A percentile compares a stretch with the other conserved stretches of the same genome.
Conservation (phyloP, 2,888 invertebrate genomes). For the Desoria tigrina region DNA sequence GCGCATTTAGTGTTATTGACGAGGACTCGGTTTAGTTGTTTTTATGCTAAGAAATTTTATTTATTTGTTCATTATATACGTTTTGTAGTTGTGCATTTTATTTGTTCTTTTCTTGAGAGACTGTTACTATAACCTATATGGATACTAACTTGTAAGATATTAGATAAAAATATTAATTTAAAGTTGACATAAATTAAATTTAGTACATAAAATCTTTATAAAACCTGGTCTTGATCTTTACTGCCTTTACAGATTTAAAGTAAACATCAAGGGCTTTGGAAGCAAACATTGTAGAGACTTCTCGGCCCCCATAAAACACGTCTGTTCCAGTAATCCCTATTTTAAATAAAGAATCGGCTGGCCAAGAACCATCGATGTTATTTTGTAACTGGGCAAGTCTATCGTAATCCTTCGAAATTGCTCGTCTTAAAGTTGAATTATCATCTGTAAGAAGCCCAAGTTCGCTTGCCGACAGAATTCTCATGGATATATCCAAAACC, state of each 20-base stretch:
- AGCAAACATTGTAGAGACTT: slow-evolving; percentile 38
- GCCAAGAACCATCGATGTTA: slow-evolving; percentile 37
- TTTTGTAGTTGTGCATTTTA: neutral
- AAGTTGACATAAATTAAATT: neutral
- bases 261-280: slow-evolving; percentile 34
- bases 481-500: slow-evolving; percentile 39
- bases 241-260: slow-evolving; percentile 14
- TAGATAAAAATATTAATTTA: neutral
- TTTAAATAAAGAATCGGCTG: slow-evolving; percentile 29
- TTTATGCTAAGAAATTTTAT: slow-evolving; percentile 5
- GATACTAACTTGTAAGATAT: neutral
- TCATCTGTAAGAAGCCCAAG: slow-evolving; percentile 26
- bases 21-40: slow-evolving; percentile 42
- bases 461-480: slow-evolving; percentile 36
- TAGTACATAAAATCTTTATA: slow-evolving; percentile 19
- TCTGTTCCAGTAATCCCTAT: slow-evolving; percentile 8
- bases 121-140: neutral
- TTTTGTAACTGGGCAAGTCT: slow-evolving; percentile 31
- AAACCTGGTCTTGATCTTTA: slow-evolving; percentile 16
- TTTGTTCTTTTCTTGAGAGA: slow-evolving; percentile 1
- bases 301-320: slow-evolving; percentile 30
- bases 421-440: slow-evolving; percentile 7
- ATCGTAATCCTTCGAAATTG: slow-evolving; percentile 31
- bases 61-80: neutral
- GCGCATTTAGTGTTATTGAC: slow-evolving; percentile 36